Evolutionary conservation across 2,888 invertebrate species (phyloP).

Genomic region (Sepiola atlantica): DNA sequence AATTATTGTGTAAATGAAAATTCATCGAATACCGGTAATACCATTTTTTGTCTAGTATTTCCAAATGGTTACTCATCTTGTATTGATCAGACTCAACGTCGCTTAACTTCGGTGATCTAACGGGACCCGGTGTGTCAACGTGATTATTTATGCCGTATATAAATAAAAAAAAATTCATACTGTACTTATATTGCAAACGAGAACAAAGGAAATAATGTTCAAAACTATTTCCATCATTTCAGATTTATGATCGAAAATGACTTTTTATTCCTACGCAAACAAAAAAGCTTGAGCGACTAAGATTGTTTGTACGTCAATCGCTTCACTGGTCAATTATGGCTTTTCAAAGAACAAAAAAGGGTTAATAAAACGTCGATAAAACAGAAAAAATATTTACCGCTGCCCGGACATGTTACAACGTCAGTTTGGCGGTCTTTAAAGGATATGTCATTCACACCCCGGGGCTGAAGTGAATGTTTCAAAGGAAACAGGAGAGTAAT

Average conservation of each 20-base stretch:
- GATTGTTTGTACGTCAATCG: neutral
- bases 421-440: neutral
- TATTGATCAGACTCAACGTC: too few relatives aligned
- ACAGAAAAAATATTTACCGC: neutral
- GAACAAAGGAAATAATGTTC: neutral
- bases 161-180: too few relatives aligned
- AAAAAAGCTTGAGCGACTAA: neutral
- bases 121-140: too few relatives aligned
- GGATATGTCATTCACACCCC: neutral
- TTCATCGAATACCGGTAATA: too few relatives aligned
- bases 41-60: too few relatives aligned
- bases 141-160: too few relatives aligned
- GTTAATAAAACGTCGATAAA: neutral
- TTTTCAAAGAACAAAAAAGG: neutral
- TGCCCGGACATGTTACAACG: neutral
- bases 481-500: neutral
- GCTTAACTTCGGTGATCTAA: too few relatives aligned
- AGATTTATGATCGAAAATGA: neutral
- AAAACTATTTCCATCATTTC: neutral
- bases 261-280: neutral
- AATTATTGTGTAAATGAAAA: too few relatives aligned
- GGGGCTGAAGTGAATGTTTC: neutral
- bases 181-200: neutral
- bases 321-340: neutral
- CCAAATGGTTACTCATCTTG: too few relatives aligned